Conservation (phyloP, 2,888 invertebrate species). For the Cordilura impudica region DNA sequence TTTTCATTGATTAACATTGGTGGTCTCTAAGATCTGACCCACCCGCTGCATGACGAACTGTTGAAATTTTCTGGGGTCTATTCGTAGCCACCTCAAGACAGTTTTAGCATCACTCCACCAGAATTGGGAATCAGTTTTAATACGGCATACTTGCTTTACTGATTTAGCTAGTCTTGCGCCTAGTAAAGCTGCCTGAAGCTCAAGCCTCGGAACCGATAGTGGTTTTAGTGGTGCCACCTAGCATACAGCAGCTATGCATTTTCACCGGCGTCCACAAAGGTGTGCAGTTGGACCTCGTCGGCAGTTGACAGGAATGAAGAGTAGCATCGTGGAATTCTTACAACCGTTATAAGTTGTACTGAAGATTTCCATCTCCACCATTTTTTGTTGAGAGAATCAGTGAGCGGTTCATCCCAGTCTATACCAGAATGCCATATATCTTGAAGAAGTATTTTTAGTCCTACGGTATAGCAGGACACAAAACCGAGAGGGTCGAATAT, state of each 20-base stretch:
- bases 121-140: too few relatives aligned
- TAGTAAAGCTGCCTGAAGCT: slow-evolving; percentile 39
- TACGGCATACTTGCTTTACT: background rate
- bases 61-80: slow-evolving; percentile 2
- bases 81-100: slow-evolving; percentile 20
- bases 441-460: slow-evolving; percentile 45
- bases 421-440: slow-evolving; percentile 50
- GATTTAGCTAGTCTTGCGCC: slow-evolving; percentile 34
- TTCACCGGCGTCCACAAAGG: slow-evolving; percentile 46
- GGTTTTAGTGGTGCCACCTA: slow-evolving; percentile 50
- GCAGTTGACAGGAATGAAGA: background rate
- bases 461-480: slow-evolving; percentile 30
- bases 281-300: slow-evolving; percentile 24
- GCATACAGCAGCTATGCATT: background rate
- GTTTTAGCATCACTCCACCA: slow-evolving; percentile 53
- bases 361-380: slow-evolving; percentile 46
- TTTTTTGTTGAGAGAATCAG: slow-evolving; percentile 12
- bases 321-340: slow-evolving; percentile 29
- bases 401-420: slow-evolving; percentile 40
- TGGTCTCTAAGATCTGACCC: slow-evolving; percentile 32
- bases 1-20: slow-evolving; percentile 28
- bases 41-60: too few relatives aligned
- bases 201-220: slow-evolving; percentile 48
- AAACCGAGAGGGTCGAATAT: slow-evolving; percentile 59
- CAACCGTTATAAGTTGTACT: slow-evolving; percentile 10